phyloP scores from a whole-genome alignment of 2,113 vertebrate species.

The Rhadina sibilatrix region DNA sequence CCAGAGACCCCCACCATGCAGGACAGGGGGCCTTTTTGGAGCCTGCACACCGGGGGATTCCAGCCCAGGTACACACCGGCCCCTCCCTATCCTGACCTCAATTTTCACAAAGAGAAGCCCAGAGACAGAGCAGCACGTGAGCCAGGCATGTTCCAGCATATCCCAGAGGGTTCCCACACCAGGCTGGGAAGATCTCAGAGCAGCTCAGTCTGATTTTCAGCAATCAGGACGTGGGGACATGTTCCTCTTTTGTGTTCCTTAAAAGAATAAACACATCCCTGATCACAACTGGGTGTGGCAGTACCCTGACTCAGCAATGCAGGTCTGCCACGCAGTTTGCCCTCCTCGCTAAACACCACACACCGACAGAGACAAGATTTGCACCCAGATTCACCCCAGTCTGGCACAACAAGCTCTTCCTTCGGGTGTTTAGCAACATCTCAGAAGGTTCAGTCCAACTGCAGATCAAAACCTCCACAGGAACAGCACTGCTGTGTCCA shows the following conservation, averaged over 20 bases:
- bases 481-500: not conserved
- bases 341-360: not conserved
- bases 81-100: not conserved
- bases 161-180: not conserved
- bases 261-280: not conserved
- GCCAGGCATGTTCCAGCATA: not conserved
- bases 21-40: not conserved
- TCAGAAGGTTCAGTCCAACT: not conserved
- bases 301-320: rapidly evolving
- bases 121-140: not conserved
- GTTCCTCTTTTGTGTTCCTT: not conserved
- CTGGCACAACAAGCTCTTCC: not conserved
- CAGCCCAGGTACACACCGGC: not conserved
- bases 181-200: not conserved
- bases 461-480: not conserved
- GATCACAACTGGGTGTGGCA: not conserved
- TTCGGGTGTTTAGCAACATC: not conserved
- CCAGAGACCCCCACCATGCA: not conserved
- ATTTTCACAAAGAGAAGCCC: not conserved
- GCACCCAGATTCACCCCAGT: not conserved
- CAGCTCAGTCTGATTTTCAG: not conserved
- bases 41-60: rapidly evolving
- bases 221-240: not conserved
- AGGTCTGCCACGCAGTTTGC: not conserved
- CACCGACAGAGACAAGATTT: not conserved